Percentiles rank a stretch among this genome's conserved stretches.
Evolutionary conservation across 2,113 vertebrate species (phyloP).

Genomic region (Pimephales promelas): DNA sequence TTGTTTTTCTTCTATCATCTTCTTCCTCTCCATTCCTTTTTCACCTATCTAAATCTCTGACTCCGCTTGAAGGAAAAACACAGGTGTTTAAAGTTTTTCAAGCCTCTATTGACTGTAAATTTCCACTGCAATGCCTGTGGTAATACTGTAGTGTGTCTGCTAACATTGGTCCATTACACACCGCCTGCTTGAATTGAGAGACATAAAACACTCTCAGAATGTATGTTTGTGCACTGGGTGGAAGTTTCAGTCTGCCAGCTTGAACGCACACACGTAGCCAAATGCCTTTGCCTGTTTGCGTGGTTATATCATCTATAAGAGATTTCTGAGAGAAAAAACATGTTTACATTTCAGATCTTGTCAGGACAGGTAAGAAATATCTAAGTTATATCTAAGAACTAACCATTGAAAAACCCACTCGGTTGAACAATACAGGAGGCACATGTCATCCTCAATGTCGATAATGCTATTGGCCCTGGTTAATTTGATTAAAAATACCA

Average conservation of each 20-base stretch:
- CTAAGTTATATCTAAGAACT: not conserved
- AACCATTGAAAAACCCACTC: not conserved
- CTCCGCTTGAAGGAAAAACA: slow-evolving; percentile 22
- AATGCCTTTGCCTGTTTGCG: not conserved
- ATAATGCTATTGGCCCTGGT: not conserved
- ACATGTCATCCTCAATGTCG: not conserved
- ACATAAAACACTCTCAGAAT: slow-evolving; percentile 12
- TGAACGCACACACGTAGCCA: slow-evolving; percentile 1
- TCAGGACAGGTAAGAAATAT: not conserved
- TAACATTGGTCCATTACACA: slow-evolving; percentile 19
- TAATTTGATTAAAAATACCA: not conserved
- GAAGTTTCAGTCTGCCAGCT: not conserved
- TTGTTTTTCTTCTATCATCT: not conserved
- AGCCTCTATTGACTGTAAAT: slow-evolving; percentile 29
- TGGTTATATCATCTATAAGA: not conserved
- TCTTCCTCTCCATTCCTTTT: not conserved
- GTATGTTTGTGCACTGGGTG: slow-evolving; percentile 1
- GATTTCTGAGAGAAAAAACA: slow-evolving; percentile 11
- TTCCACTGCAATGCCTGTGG: not conserved
- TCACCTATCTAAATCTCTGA: not conserved
- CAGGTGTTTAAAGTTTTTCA: slow-evolving; percentile 9
- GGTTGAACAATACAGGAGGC: not conserved
- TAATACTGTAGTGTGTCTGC: not conserved
- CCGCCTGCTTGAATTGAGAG: slow-evolving; percentile 20
- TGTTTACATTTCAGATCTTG: slow-evolving; percentile 20